Base-by-base conservation (phyloP, 2,888 invertebrate genomes). In the Chromoteleia sp. region DNA sequence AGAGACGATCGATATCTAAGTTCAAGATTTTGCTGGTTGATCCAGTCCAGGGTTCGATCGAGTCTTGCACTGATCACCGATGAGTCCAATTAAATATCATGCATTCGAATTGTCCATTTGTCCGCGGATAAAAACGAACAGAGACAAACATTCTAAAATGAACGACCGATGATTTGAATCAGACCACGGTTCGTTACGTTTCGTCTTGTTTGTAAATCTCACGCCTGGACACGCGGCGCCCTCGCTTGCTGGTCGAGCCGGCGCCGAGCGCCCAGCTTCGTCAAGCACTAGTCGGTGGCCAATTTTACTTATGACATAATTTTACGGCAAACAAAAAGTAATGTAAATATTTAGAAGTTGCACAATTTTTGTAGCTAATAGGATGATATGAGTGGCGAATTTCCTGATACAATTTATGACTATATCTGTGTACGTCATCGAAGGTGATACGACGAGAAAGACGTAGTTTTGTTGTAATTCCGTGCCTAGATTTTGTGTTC, bases 171-270 rank as follows among this genome's bases (percentile, higher is more conserved):
- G 21, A 76, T 71, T 29, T 10, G 12, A 56, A 39, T 45, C 43
- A 43, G 68, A 80, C 54, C 67, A 83, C 76, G 78, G 81, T 81
- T 82, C 74, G 67, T 71, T 75, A 56, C 43, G 71, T 82, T 79
- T 58, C n/a, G 52, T 59, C 58, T 79, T 77, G 81, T 84, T 58
- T 70, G 65, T 82, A 56, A 29, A 78, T 30, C 29, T 15, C 76
- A 80, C 10, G 50, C 12, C 25, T 29, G 83, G 81, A 82, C 82
- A 81, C 82, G 67, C 83, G 83, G 82, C 81, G 68, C 54, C 45
- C 45, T 70, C 67, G 84, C 89, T 91, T 86, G 91, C 91, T 90
- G 91, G 90, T 71, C 91, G 90, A 91, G 90, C 76, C 29, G 75
- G 79, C 79, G 77, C 77, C 78, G 41, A 45, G 21, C 10, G 59